These are phyloP conservation scores for Sylvilagus bachmani DNA, from an alignment of 2,113 vertebrate genomes.

Conservation along the genomic window DNA sequence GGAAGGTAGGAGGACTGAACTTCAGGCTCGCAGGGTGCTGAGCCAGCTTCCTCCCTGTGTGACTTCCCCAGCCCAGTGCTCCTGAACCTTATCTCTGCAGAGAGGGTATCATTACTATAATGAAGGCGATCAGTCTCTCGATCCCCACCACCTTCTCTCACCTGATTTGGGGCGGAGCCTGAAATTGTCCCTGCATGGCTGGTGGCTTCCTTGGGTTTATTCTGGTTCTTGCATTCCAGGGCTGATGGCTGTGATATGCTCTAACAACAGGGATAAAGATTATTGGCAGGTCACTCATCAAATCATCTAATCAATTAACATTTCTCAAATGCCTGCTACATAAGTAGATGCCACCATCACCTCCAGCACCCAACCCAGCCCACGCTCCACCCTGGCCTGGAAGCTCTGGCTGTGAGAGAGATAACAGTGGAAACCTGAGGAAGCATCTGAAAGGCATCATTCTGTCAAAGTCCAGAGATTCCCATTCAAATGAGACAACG, in stretches of 20 bases:
- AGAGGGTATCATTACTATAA: background rate
- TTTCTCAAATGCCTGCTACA: background rate
- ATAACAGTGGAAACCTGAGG: background rate
- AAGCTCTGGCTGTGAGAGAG: background rate
- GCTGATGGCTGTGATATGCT: background rate
- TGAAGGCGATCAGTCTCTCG: too few species aligned
- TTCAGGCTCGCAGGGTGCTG: background rate
- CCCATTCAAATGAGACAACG: background rate
- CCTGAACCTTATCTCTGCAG: background rate
- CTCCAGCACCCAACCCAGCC: background rate
- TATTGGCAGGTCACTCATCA: background rate
- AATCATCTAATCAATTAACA: background rate
- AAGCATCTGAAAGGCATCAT: background rate
- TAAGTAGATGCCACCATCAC: too few species aligned
- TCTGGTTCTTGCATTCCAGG: constrained; percentile 9
- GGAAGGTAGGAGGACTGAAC: background rate
- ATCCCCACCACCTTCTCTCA: constrained; percentile 44
- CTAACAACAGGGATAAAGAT: constrained; percentile 48
- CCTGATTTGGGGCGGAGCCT: constrained; percentile 51
- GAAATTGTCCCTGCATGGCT: background rate
- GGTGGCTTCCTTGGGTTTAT: background rate
- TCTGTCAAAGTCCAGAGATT: background rate
- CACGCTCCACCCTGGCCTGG: background rate
- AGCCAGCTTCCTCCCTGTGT: background rate
- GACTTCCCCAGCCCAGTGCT: background rate